Conservation (phyloP, 2,888 invertebrate genomes). For the Lasioglossum vierecki region DNA sequence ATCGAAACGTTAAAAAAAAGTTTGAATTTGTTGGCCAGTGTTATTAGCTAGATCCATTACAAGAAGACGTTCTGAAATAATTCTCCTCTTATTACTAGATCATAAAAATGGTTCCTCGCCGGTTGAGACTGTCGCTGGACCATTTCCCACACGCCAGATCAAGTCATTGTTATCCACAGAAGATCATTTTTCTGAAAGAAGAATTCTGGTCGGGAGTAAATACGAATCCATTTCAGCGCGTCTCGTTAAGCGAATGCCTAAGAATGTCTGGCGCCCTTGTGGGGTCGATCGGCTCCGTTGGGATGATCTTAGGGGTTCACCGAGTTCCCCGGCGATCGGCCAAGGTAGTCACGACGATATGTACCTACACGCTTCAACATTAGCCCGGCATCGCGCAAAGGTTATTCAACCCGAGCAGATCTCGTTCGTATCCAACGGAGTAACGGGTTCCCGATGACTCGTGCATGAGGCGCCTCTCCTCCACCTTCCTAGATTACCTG, state of each 20-base stretch:
- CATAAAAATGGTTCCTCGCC: no score
- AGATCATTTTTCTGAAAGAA: background rate
- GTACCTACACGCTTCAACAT: slow-evolving; percentile 50
- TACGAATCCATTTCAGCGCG: background rate
- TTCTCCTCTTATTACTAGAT: no score
- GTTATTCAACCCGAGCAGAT: slow-evolving; percentile 81
- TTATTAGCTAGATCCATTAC: no score
- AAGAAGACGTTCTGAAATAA: no score
- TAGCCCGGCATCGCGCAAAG: slow-evolving; percentile 61
- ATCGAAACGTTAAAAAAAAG: no score
- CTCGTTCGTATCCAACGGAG: slow-evolving; percentile 70
- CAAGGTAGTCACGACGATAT: slow-evolving; percentile 49
- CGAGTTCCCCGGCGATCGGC: slow-evolving; percentile 52
- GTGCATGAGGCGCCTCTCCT: slow-evolving; percentile 62
- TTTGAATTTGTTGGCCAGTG: no score
- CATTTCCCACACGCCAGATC: no score
- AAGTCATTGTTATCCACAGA: background rate
- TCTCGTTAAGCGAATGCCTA: slow-evolving; percentile 20
- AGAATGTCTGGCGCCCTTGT: background rate
- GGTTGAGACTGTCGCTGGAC: no score
- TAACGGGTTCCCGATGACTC: slow-evolving; percentile 78
- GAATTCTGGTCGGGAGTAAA: background rate
- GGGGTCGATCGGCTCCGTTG: background rate
- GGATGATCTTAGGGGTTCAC: slow-evolving; percentile 50
- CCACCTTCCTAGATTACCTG: slow-evolving; percentile 67